Conservation (phyloP, 2,113 vertebrate genomes). For the Pithys albifrons region DNA sequence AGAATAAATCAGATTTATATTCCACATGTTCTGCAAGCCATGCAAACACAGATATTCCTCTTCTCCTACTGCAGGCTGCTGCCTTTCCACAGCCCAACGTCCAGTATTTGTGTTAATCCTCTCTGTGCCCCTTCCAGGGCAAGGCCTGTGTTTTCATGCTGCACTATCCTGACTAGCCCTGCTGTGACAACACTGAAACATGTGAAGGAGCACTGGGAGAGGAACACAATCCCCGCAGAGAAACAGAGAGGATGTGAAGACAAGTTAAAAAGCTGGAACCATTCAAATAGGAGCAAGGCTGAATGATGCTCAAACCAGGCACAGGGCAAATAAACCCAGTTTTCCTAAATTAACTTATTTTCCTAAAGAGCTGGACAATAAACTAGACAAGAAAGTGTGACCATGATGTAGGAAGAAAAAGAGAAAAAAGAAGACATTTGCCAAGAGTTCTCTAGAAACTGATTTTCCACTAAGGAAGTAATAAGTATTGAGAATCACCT, state of each 20-base stretch:
- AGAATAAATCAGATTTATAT: not conserved
- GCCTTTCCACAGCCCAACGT: not conserved
- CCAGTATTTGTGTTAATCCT: not conserved
- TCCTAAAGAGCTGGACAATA: not conserved
- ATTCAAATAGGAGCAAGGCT: not conserved
- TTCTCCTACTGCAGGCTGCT: not conserved
- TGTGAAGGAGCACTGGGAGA: not conserved
- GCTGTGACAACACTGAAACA: not conserved
- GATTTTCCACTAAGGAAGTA: conserved; percentile 38
- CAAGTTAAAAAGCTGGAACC: not conserved
- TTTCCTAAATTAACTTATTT: not conserved
- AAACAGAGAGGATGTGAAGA: not conserved
- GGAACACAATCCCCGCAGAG: not conserved
- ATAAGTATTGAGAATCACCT: conserved; percentile 30
- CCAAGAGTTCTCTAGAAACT: conserved; percentile 1
- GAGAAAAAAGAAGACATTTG: not conserved
- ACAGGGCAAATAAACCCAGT: not conserved
- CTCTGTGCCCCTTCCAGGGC: not conserved
- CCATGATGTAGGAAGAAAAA: not conserved
- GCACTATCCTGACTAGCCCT: not conserved
- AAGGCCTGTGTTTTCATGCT: not conserved
- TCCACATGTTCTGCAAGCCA: not conserved
- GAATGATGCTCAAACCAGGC: not conserved
- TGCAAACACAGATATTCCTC: not conserved
- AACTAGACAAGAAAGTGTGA: not conserved